Evolutionary conservation across 2,797 vertebrate genomes (phyloP).

Genomic region (Crocodylus rhombifer): DNA sequence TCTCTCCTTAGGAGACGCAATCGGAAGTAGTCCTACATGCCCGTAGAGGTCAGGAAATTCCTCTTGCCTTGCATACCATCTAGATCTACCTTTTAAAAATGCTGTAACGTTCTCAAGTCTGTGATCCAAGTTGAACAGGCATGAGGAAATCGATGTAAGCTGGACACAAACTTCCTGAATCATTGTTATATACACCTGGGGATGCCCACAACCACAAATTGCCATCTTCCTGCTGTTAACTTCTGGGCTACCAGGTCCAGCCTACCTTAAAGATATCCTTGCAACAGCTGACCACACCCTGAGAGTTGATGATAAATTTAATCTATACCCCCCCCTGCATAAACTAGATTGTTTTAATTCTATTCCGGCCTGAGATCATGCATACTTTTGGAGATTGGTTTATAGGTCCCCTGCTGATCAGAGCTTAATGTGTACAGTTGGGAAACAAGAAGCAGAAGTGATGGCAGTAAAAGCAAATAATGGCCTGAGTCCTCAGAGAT

Average conservation of each 20-base stretch:
- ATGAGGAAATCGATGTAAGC: neutral
- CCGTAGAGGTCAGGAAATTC: neutral
- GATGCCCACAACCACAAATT: neutral
- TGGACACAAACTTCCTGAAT: neutral
- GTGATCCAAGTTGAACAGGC: neutral
- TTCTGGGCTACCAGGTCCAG: neutral
- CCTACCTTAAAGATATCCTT: no score
- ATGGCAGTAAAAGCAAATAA: neutral
- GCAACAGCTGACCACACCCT: neutral
- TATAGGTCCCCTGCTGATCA: neutral
- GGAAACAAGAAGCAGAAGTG: neutral
- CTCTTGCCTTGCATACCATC: neutral
- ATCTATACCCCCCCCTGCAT: neutral
- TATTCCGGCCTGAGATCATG: neutral
- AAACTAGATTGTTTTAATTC: neutral
- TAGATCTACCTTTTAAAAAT: neutral
- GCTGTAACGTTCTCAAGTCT: neutral
- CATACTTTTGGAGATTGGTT: neutral
- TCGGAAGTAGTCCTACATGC: neutral
- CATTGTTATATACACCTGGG: accelerated
- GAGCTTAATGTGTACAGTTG: neutral
- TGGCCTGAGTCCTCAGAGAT: neutral
- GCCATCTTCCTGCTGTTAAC: accelerated
- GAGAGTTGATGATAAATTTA: neutral
- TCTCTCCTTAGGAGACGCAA: neutral